Evolutionary conservation across 2,797 vertebrate species (phyloP).

Genomic region (Spinibarbus caldwelli): DNA sequence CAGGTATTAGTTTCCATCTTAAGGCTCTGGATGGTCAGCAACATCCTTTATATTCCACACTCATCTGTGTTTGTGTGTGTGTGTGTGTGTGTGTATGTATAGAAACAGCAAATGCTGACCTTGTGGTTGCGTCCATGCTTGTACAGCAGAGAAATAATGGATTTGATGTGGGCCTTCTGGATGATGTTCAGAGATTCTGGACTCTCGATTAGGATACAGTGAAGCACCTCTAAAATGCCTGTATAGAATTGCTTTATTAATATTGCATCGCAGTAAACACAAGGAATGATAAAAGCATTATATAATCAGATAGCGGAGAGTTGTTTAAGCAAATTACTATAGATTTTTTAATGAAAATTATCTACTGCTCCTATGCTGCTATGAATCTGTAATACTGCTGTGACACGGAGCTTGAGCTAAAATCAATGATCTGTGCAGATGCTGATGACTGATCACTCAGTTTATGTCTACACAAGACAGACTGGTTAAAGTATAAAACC

Average conservation of each 20-base stretch:
- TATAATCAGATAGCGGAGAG: not conserved
- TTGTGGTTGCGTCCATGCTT: conserved; percentile 98
- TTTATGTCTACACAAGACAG: conserved; percentile 22
- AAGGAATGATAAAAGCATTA: conserved; percentile 7
- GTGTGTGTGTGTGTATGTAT: conserved; percentile 17
- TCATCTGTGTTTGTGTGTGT: conserved; percentile 5
- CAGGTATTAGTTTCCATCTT: not conserved
- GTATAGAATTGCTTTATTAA: conserved; percentile 32
- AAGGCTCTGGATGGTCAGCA: conserved; percentile 14
- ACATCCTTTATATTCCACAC: conserved; percentile 7
- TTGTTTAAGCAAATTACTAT: conserved; percentile 18
- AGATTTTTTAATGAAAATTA: not conserved
- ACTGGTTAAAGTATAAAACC: not conserved
- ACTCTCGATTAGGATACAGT: conserved; percentile 96
- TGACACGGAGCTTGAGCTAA: conserved; percentile 5
- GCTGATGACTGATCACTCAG: not conserved
- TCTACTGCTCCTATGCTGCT: not conserved
- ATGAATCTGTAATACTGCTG: not conserved
- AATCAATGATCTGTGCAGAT: conserved; percentile 43
- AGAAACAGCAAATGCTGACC: conserved; percentile 73
- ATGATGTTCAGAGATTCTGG: conserved; percentile 98
- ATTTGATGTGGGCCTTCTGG: conserved; percentile 93
- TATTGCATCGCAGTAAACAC: conserved; percentile 18
- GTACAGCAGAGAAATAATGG: conserved; percentile 95
- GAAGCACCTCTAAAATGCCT: conserved; percentile 98